Evolutionary conservation across 1,140 invertebrate genomes (phyloP).

Genomic region (Pentalonia nigronervosa): DNA sequence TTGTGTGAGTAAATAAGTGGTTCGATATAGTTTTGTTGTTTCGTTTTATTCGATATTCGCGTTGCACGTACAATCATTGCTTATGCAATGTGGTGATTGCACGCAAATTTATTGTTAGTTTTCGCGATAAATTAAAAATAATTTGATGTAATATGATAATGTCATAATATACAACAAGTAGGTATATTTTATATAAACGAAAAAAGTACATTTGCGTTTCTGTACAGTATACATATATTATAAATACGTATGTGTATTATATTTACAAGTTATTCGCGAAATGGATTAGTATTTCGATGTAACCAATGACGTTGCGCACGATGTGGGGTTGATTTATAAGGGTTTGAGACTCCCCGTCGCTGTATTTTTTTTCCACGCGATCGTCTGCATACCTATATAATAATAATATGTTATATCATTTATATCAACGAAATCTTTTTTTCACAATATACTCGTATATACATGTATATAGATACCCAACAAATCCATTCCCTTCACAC

Average conservation of each 20-base stretch:
- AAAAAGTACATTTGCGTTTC: not conserved
- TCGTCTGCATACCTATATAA: not conserved
- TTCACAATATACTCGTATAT: not conserved
- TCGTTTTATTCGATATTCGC: not conserved
- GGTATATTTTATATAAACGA: not conserved
- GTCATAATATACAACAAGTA: not conserved
- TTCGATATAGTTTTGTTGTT: not conserved
- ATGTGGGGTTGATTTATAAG: slow-evolving; percentile 26
- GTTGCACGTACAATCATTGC: not conserved
- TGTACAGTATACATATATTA: not conserved
- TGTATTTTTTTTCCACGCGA: not conserved
- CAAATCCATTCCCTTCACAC: not conserved
- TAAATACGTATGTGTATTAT: not conserved
- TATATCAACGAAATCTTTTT: slow-evolving; percentile 16
- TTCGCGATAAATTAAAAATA: not conserved
- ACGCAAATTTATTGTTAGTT: not conserved
- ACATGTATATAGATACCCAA: not conserved
- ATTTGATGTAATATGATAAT: not conserved
- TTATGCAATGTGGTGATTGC: not conserved
- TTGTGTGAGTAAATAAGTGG: not conserved
- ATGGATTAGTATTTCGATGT: not conserved
- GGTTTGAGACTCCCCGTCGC: not conserved
- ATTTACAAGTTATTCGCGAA: slow-evolving; percentile 1
- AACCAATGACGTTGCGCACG: not conserved
- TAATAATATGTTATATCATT: not conserved